Evolutionary conservation across 2,888 invertebrate genomes (phyloP), one percentile per base, ranked within the genome.

Genomic region (Oligia fasciuncula): DNA sequence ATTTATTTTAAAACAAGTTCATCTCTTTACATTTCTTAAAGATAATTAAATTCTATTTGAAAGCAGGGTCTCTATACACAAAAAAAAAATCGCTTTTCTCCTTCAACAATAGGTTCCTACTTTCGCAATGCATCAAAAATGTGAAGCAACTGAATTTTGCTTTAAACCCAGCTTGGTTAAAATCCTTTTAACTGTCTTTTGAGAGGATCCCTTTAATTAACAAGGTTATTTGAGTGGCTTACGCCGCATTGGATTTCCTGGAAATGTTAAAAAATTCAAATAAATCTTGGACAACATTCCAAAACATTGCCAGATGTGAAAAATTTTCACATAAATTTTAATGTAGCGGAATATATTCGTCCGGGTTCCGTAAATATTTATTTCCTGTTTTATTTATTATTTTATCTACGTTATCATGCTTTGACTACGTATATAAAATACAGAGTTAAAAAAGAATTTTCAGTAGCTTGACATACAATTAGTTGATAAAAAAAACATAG

Each of bases 181-280:
- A n/a, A 89, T 90, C 87, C 85, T 79, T 79, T 85, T 89, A 80
- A 81, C 80, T 84, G 83, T 79, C 65, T 86, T 88, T 76, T 81
- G 76, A 87, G 85, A 85, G 76, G 86, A 86, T 88, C 87, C 89
- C 83, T 88, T 87, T 90, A 90, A 92, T 93, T 92, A 93, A 92
- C 88, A 88, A 90, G 87, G 89, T 91, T 91, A 90, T 91, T 91
- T 87, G 84, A 84, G 82, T 85, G 84, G 89, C 88, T 91, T 87
- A 89, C 76, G 77, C 80, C 79, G 88, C 86, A 87, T 90, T 84
- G 85, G n/a, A 74, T 80, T 80, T 79, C 76, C 69, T 83, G 72
- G 72, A 84, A 83, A 65, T 65, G 85, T 85, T 85, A 54, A 87
- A 76, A 86, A 87, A 84, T 77, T 69, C 65, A 66, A 82, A 86